Base-by-base conservation (phyloP, 2,797 vertebrate genomes). In the Sparus aurata region DNA sequence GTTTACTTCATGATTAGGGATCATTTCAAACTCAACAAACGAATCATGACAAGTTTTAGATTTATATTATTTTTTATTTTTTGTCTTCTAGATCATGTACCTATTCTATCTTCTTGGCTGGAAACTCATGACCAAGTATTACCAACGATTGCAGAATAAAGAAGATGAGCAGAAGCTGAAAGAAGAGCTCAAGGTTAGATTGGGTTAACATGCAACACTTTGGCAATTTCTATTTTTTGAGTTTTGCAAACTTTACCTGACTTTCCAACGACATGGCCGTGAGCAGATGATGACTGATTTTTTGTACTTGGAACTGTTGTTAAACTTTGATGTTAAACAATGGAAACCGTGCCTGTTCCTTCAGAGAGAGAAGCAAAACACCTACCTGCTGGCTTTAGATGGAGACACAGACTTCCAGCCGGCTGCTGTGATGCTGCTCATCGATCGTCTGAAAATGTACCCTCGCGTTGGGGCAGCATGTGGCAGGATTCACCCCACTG, bases 371-470 rank as follows among this genome's bases (percentile, higher is more conserved):
- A 92, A 89, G 69, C 77, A 89, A 23, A 95, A 95, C 86, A 96
- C 94, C 13, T 95, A 93, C 67, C 46, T 96, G 30, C 84, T 96
- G 85, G 93, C 94, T 41, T 64, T 95, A 27, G 95, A 96, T 10
- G 95, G 95, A 0, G 95, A 96, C 86, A 95, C 94, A 17, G 94
- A 95, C 79, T 95, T 95, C 82, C 94, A 95, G 46, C 95, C 95
- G 0, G 73, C 91, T 13, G 87, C 95, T 13, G 81, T 95, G 52
- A 91, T 93, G 93, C 78, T 95, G 16, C 90, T 96, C 53, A 85
- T 95, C 0, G 95, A 96, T 57, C 93, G 94, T 18, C 79, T 96
- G 49, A 94, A 81, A 69, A 83, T 88, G 70, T 95, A 96, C 49
- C 91, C 95, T 10, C 59, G 57, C 1, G 95, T 96, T 0, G 94